Evolutionary conservation across 2,113 vertebrate species (phyloP).

Genomic region (Pteruthius melanotis): DNA sequence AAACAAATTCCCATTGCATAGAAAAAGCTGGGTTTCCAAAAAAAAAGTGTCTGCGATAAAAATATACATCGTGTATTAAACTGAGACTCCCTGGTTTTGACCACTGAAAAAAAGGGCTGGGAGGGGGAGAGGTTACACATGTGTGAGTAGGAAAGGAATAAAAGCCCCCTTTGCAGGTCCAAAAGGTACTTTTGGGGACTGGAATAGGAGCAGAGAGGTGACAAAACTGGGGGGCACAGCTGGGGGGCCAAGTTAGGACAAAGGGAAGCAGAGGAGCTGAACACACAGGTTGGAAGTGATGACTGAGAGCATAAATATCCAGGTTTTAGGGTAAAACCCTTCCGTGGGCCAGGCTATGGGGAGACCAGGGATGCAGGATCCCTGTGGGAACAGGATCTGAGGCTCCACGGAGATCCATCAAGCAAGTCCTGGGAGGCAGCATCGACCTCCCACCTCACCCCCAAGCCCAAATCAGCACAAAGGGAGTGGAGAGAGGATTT

Average conservation of each 20-base stretch:
- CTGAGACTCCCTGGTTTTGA: background rate
- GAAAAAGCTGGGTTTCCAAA: background rate
- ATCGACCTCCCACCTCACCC: accelerated
- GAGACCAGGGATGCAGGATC: background rate
- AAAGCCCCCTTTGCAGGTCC: background rate
- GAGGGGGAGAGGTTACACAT: background rate
- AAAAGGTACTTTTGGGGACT: background rate
- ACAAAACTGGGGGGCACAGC: background rate
- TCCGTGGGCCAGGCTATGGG: background rate
- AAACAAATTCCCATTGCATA: background rate
- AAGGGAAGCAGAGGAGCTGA: background rate
- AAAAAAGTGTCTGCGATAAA: background rate
- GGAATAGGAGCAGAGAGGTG: background rate
- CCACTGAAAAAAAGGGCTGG: background rate
- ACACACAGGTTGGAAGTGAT: background rate
- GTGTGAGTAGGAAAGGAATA: background rate
- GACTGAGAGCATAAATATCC: background rate
- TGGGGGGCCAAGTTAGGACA: background rate
- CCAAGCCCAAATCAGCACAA: accelerated
- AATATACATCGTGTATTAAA: background rate
- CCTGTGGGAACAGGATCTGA: background rate
- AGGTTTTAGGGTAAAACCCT: background rate
- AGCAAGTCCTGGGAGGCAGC: accelerated
- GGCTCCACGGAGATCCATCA: background rate
- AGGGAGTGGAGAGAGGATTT: background rate